Evolutionary conservation across 2,888 invertebrate species (phyloP).

Genomic region (Diaprepes abbreviatus): DNA sequence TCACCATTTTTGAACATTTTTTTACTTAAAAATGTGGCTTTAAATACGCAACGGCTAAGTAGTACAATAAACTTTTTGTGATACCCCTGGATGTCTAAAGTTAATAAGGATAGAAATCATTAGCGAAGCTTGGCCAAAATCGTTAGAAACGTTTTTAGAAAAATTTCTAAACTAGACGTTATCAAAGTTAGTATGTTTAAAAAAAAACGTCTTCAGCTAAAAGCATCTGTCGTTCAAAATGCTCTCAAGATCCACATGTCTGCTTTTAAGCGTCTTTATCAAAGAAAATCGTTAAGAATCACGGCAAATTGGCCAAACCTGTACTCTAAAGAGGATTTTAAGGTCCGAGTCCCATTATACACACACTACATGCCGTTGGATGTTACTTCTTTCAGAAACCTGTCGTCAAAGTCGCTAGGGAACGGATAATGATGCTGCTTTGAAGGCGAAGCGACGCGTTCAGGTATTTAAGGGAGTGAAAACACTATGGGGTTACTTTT

Average conservation of each 20-base stretch:
- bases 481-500: slow-evolving; percentile 4
- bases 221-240: slow-evolving; percentile 1
- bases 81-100: too few relatives aligned
- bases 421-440: slow-evolving; percentile 16
- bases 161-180: too few relatives aligned
- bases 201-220: too few relatives aligned
- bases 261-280: slow-evolving; percentile 11
- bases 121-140: too few relatives aligned
- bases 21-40: too few relatives aligned
- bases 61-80: too few relatives aligned
- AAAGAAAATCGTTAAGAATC: slow-evolving; percentile 14
- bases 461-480: slow-evolving; percentile 12
- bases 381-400: slow-evolving; percentile 31
- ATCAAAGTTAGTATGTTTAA: too few relatives aligned
- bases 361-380: slow-evolving; percentile 29
- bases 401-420: slow-evolving; percentile 28
- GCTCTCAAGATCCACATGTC: neutral
- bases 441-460: slow-evolving; percentile 17
- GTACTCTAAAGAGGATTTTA: slow-evolving; percentile 15
- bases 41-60: too few relatives aligned
- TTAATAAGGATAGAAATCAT: too few relatives aligned
- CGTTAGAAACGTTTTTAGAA: too few relatives aligned
- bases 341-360: slow-evolving; percentile 25
- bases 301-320: slow-evolving; percentile 7
- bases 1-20: too few relatives aligned